These are phyloP conservation scores for Cephus runcator DNA, from an alignment of 2,888 invertebrate genomes.

Conservation along the genomic window DNA sequence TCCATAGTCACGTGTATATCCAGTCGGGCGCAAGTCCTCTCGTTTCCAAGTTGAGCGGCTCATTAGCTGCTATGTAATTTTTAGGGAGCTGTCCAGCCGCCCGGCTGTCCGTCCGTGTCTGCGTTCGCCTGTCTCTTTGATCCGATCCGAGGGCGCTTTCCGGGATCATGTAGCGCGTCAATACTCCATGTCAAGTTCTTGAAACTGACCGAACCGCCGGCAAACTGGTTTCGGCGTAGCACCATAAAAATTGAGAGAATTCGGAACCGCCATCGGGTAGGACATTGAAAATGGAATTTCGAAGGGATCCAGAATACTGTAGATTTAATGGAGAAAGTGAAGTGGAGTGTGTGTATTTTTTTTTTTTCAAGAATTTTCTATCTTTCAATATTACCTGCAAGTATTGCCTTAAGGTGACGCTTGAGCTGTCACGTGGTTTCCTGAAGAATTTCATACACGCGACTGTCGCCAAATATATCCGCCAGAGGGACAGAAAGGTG, in stretches of 20 bases:
- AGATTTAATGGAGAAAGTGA: neutral
- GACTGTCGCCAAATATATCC: neutral
- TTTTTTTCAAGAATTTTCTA: neutral
- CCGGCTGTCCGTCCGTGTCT: neutral
- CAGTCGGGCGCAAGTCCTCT: conserved; percentile 7
- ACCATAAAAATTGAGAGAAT: conserved; percentile 42
- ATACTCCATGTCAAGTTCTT: conserved; percentile 4
- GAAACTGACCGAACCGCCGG: conserved; percentile 36
- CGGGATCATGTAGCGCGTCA: conserved; percentile 36
- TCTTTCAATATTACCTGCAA: neutral
- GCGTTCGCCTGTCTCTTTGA: conserved; percentile 36
- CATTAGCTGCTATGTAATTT: conserved; percentile 36
- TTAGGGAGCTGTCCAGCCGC: conserved; percentile 26
- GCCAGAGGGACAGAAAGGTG: conserved; percentile 15
- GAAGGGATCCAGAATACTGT: neutral
- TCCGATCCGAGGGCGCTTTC: conserved; percentile 43
- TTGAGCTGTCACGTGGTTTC: neutral
- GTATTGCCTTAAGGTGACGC: neutral
- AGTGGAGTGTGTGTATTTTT: neutral
- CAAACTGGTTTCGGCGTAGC: conserved; percentile 49
- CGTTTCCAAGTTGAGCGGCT: conserved; percentile 18
- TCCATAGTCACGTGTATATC: neutral
- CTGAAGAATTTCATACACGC: neutral
- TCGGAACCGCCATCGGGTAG: conserved; percentile 24
- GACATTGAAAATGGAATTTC: neutral